Evolutionary conservation across 2,797 vertebrate genomes (phyloP), one percentile per base, ranked within the genome.

Genomic region (Sebastes trivittatus): DNA sequence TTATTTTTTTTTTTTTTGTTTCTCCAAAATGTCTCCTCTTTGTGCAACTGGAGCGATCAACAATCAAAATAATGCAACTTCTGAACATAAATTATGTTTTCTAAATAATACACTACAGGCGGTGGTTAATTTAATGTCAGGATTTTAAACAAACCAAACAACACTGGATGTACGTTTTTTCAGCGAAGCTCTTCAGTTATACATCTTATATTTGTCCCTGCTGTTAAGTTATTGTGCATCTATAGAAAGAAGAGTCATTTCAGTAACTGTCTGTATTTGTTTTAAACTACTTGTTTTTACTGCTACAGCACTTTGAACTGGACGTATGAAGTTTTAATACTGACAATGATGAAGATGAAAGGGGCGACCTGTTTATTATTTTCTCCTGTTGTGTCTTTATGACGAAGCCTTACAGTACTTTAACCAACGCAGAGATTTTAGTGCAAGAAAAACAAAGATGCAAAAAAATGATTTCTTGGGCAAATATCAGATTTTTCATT

Each of bases 331-430:
- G 30, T 46, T 29, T 42, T 25, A 18, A 32, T 18, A 30, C 27
- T 32, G 36, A 29, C 7, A 42, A 29, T 29, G 27, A 46, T 7
- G n/a, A 72, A 25, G 2, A 62, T 4, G 20, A 23, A 46, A n/a
- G 11, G 2, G 3, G 49, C 4, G 13, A 36, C 38, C 16, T 23
- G 65, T 14, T 18, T 32, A 6, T 18, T 32, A 6, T 69, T 23
- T 67, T 59, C 7, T 58, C 10, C 49, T 75, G 20, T 59, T 23
- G 67, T 82, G 79, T 82, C 56, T 69, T 77, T 7, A 23, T 36
- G 10, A 46, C 9, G n/a, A 63, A 27, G 82, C 79, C 85, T 82
- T 84, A 87, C 46, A 0, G 16, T 46, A 18, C 14, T 63, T 59
- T 55, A 16, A 71, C 55, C 25, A 2, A 25, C 66, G 25, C 27